A percentile compares a stretch with the other conserved stretches of the same genome.
Evolutionary conservation across 2,888 invertebrate genomes (phyloP).

Genomic region (Phengaris alcon): DNA sequence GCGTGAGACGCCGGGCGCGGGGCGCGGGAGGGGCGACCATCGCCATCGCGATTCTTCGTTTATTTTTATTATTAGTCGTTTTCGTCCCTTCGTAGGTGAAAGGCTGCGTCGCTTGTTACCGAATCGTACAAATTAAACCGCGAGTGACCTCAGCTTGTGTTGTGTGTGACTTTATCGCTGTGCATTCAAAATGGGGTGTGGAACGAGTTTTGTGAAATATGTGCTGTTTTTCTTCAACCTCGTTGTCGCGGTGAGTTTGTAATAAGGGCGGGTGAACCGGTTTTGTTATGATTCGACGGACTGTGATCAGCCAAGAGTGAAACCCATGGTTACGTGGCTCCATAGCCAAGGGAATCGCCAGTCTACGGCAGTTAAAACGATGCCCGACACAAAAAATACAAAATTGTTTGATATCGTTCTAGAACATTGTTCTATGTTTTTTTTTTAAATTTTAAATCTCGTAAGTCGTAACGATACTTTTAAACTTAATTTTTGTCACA

Average conservation of each 20-base stretch:
- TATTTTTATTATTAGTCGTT: conserved; percentile 60
- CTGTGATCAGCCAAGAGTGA: conserved; percentile 62
- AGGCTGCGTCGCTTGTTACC: conserved; percentile 44
- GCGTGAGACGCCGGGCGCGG: conserved; percentile 45
- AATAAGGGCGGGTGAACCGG: conserved; percentile 65
- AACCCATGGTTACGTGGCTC: conserved; percentile 45
- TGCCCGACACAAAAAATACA: conserved; percentile 9
- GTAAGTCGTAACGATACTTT: background rate
- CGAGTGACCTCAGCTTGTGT: conserved; percentile 63
- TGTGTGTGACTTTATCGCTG: conserved; percentile 58
- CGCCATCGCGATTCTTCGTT: conserved; percentile 66
- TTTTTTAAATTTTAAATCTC: background rate
- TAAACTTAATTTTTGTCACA: background rate
- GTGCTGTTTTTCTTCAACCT: conserved; percentile 89
- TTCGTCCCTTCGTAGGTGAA: conserved; percentile 49
- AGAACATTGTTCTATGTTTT: background rate
- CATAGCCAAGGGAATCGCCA: conserved; percentile 28
- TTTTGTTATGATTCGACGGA: conserved; percentile 57
- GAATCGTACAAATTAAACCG: conserved; percentile 52
- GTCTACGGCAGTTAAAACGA: conserved; percentile 7
- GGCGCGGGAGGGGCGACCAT: conserved; percentile 47
- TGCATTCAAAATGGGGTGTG: conserved; percentile 82
- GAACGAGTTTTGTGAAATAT: conserved; percentile 88
- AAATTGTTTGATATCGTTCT: background rate
- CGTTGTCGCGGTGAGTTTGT: conserved; percentile 86